Evolutionary conservation across 1,140 invertebrate species (phyloP).

Genomic region (Macrosteles quadrilineatus): DNA sequence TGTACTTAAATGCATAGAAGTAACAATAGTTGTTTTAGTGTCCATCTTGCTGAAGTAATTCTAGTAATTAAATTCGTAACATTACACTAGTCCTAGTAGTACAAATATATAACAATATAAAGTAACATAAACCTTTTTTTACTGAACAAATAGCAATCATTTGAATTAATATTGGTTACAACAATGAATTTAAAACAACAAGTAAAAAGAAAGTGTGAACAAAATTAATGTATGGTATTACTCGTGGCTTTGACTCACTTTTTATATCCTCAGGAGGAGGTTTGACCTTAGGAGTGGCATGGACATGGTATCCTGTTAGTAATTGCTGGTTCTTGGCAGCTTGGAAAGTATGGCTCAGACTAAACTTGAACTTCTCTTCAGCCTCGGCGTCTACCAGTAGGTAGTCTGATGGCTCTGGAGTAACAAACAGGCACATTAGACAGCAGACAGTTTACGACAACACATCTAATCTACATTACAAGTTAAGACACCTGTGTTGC

Average conservation of each 20-base stretch:
- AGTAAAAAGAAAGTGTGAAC: too few relatives aligned
- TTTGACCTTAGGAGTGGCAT: slow-evolving; percentile 51
- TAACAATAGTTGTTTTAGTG: too few relatives aligned
- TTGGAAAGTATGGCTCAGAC: slow-evolving; percentile 48
- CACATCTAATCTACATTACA: not conserved
- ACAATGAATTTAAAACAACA: too few relatives aligned
- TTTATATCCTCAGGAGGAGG: slow-evolving; percentile 52
- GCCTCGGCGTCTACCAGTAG: slow-evolving; percentile 51
- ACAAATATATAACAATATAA: too few relatives aligned
- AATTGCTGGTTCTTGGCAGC: slow-evolving; percentile 47
- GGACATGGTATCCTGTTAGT: slow-evolving; percentile 48
- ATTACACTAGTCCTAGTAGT: too few relatives aligned
- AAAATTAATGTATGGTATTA: too few relatives aligned
- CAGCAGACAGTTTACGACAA: not conserved
- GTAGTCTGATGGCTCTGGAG: slow-evolving; percentile 48
- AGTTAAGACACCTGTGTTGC: not conserved
- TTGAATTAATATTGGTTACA: too few relatives aligned
- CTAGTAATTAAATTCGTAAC: too few relatives aligned
- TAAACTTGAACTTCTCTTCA: slow-evolving; percentile 52
- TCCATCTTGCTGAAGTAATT: too few relatives aligned
- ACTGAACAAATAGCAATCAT: too few relatives aligned
- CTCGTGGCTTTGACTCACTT: slow-evolving; percentile 48
- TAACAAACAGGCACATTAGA: not conserved
- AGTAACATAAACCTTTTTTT: too few relatives aligned
- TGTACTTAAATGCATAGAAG: too few relatives aligned